Evolutionary conservation across 2,113 vertebrate genomes (phyloP).

Genomic region (Hypanus sabinus): DNA sequence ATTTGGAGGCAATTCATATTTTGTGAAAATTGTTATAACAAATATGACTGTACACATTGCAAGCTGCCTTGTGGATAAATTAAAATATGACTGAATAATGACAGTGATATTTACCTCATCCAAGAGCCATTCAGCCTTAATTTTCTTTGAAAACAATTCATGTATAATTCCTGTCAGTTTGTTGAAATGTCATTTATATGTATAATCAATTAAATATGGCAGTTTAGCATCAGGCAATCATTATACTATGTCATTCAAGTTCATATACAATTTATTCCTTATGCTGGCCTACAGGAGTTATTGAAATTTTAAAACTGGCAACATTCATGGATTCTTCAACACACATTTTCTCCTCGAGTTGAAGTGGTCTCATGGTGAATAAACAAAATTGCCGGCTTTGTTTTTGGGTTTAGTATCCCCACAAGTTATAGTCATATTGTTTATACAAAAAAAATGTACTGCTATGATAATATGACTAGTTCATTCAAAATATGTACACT

Average conservation of each 20-base stretch:
- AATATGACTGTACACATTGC: constrained; percentile 15
- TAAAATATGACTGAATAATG: neutral
- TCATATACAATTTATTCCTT: constrained; percentile 55
- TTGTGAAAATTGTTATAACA: neutral
- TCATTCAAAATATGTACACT: neutral
- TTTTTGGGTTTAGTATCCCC: constrained; percentile 68
- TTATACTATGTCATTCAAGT: constrained; percentile 52
- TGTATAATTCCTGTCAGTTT: constrained; percentile 18
- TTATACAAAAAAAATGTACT: neutral
- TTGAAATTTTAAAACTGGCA: constrained; percentile 52
- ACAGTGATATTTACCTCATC: constrained; percentile 24
- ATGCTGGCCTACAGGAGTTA: constrained; percentile 50
- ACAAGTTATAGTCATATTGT: constrained; percentile 43
- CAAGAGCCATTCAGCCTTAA: neutral
- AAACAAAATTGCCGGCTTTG: constrained; percentile 63
- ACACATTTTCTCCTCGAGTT: constrained; percentile 63
- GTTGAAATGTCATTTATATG: constrained; percentile 46
- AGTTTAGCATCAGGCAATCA: constrained; percentile 47
- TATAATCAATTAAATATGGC: constrained; percentile 50
- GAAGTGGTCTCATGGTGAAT: constrained; percentile 61
- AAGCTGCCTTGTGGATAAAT: constrained; percentile 21
- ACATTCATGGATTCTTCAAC: constrained; percentile 58
- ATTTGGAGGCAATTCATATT: neutral
- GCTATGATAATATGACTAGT: neutral
- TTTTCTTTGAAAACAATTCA: constrained; percentile 31